A percentile compares a stretch with the other conserved stretches of the same genome.
Evolutionary conservation across 2,113 vertebrate species (phyloP).

Genomic region (Phoenicopterus ruber): DNA sequence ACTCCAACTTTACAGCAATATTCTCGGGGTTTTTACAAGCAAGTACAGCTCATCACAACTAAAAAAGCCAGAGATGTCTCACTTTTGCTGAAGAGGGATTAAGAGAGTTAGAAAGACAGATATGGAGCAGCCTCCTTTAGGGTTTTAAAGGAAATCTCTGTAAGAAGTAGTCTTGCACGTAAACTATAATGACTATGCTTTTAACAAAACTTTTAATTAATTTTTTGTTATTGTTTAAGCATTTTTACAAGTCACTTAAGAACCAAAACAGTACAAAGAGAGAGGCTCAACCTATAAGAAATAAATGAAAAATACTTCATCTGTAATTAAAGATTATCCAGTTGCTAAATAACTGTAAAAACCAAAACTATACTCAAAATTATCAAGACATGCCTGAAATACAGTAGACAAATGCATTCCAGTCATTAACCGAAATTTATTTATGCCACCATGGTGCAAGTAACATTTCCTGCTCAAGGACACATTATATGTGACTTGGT

Average conservation of each 20-base stretch:
- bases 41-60: neutral
- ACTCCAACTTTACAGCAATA: fast-evolving
- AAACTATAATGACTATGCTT: neutral
- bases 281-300: neutral
- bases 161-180: neutral
- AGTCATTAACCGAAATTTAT: neutral
- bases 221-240: neutral
- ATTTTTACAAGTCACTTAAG: neutral
- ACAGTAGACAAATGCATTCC: neutral
- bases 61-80: neutral
- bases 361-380: neutral
- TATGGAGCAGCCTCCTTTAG: neutral
- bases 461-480: neutral
- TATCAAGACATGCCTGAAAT: neutral
- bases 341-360: neutral
- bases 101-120: neutral
- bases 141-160: neutral
- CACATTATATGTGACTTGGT: neutral
- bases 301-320: neutral
- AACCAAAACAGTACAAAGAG: neutral
- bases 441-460: neutral
- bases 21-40: neutral
- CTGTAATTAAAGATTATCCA: neutral
- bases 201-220: neutral
- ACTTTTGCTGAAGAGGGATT: neutral